phyloP scores from a whole-genome alignment of 2,113 vertebrate species.

The Chrysemys picta region DNA sequence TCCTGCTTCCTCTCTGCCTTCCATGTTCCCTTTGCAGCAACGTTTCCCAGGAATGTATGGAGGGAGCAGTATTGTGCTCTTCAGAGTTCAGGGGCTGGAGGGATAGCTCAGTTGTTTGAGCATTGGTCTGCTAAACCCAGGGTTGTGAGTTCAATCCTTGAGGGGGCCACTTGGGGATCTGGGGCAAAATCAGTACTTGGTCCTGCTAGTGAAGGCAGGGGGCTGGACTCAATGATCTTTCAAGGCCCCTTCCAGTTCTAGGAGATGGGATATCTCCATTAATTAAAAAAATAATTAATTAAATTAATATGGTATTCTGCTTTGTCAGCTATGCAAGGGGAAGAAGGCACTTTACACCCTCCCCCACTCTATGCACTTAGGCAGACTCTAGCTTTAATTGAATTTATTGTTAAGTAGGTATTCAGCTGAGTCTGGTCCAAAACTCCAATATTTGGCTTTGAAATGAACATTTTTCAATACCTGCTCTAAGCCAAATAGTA shows the following conservation, averaged over 20 bases:
- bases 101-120: too few relatives aligned
- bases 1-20: neutral
- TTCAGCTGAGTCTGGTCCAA: neutral
- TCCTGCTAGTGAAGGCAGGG: too few relatives aligned
- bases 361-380: neutral
- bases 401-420: neutral
- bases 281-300: too few relatives aligned
- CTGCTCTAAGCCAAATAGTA: neutral
- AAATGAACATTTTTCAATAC: neutral
- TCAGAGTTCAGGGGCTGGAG: neutral
- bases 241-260: too few relatives aligned
- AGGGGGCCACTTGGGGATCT: too few relatives aligned
- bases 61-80: neutral
- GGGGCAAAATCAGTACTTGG: too few relatives aligned
- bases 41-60: neutral
- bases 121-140: too few relatives aligned
- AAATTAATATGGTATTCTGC: neutral
- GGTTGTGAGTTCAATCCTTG: too few relatives aligned
- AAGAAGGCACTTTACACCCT: neutral
- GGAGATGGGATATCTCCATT: too few relatives aligned
- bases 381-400: neutral
- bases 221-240: too few relatives aligned
- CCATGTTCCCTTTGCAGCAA: neutral
- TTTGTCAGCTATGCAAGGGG: neutral
- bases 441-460: neutral